Base-by-base conservation (phyloP, 2,888 invertebrate species). In the Synergus umbraculus region DNA sequence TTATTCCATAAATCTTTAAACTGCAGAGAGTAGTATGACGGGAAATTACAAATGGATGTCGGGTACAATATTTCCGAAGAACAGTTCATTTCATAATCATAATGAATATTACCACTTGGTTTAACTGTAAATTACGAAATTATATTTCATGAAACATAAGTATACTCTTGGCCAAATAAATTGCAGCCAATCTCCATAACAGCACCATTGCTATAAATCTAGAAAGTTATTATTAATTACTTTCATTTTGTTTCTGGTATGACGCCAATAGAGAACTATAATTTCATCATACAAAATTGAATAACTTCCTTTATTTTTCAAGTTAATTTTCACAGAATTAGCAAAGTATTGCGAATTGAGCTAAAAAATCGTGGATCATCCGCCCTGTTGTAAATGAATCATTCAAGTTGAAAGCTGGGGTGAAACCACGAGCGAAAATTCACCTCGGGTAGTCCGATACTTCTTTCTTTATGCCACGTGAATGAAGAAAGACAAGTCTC, bases 401-500 rank as follows among this genome's bases (percentile, higher is more conserved):
- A 73, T 73, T 73, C 49, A 73, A 54, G 1, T 54, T 49, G 69
- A 69, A 69, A 29, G 46, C 54, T 73, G n/a, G 73, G 54, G 73
- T 37, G 73, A 73, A 73, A 37, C 54, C 54, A 73, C 15, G 41
- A 54, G 37, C 37, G 37, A 49, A 69, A 18, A 69, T 49, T 69
- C 69, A 49, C 69, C 69, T 69, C 69, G 37, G 69, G 69, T 67
- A 43, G 67, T 41, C 43, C 2, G n/a, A 37, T 37, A 37, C 46
- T 49, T 69, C 46, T 29, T 69, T 49, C 18, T 43, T 43, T 49
- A 49, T 69, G 29, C 69, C 69, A 66, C 41, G 49, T 73, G 37
- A 54, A 73, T 49, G 37, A 58, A 73, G 73, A 73, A 73, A 73
- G 73, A 73, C 37, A 73, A 73, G 54, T 73, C 73, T 73, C 37